These are phyloP conservation scores for Pomacea maculata DNA, from an alignment of 1,140 invertebrate species.

Conservation along the genomic window DNA sequence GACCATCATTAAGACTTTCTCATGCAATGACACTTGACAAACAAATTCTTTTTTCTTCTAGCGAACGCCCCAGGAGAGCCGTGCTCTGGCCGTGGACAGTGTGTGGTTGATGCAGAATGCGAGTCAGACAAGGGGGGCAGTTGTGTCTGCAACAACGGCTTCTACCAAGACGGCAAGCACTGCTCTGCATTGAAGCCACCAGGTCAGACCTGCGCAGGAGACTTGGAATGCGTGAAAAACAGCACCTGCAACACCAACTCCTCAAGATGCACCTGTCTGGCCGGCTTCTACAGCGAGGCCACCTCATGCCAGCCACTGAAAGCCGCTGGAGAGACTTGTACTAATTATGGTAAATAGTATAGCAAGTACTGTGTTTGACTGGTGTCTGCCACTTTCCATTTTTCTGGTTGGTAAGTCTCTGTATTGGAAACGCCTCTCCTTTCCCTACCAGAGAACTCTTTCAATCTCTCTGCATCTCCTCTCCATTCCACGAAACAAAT, in stretches of 20 bases:
- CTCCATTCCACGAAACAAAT: no score
- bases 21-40: background rate
- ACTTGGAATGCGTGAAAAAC: conserved; percentile 19
- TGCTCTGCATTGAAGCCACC: conserved; percentile 18
- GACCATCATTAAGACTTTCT: background rate
- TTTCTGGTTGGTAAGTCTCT: no score
- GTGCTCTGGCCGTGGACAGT: conserved; percentile 23
- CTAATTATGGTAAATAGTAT: conserved; percentile 21
- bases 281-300: conserved; percentile 21
- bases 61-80: conserved; percentile 17
- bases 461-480: no score
- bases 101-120: conserved; percentile 28
- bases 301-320: conserved; percentile 11
- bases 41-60: background rate
- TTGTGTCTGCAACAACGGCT: conserved; percentile 22
- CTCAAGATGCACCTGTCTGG: conserved; percentile 14
- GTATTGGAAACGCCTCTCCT: no score
- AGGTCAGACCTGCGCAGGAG: conserved; percentile 12
- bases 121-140: conserved; percentile 16
- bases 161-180: conserved; percentile 12
- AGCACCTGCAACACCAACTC: conserved; percentile 12
- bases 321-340: conserved; percentile 7
- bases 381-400: no score
- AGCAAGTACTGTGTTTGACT: background rate
- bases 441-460: no score